Evolutionary conservation across 2,888 invertebrate genomes (phyloP).

Genomic region (Hedychridium roseum): DNA sequence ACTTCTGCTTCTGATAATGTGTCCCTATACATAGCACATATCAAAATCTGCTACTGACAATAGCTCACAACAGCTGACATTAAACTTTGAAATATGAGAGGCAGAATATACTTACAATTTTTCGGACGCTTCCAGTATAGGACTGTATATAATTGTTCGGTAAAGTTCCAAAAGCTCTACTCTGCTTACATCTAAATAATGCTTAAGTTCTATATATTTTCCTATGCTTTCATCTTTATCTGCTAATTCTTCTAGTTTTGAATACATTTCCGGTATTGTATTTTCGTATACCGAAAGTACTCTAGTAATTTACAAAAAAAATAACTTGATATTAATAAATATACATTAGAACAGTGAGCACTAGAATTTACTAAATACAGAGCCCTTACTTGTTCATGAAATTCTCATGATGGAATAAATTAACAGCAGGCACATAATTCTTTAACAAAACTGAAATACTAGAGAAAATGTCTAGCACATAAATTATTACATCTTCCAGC

Average conservation of each 20-base stretch:
- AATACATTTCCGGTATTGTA: constrained; percentile 76
- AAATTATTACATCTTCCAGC: constrained; percentile 74
- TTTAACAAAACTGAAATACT: constrained; percentile 76
- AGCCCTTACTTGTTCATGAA: constrained; percentile 64
- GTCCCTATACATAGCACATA: constrained; percentile 30
- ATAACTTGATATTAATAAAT: constrained; percentile 7
- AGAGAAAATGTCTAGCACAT: constrained; percentile 75
- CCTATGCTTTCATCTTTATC: constrained; percentile 59
- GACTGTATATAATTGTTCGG: constrained; percentile 58
- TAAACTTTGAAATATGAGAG: constrained; percentile 14
- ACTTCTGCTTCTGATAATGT: constrained; percentile 43
- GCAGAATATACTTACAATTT: constrained; percentile 51
- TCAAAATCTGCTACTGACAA: constrained; percentile 45
- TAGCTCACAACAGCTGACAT: constrained; percentile 30
- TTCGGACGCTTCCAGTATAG: constrained; percentile 53
- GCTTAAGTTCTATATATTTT: constrained; percentile 62
- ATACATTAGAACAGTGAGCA: constrained; percentile 4
- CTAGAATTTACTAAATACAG: constrained; percentile 6
- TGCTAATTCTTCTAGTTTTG: constrained; percentile 67
- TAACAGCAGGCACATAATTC: constrained; percentile 69
- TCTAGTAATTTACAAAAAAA: constrained; percentile 62
- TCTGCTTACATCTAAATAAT: constrained; percentile 65
- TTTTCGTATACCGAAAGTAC: constrained; percentile 80
- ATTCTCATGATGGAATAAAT: constrained; percentile 68
- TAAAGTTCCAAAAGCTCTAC: constrained; percentile 65